phyloP scores from a whole-genome alignment of 2,113 vertebrate genomes.

The Urocitellus parryii region DNA sequence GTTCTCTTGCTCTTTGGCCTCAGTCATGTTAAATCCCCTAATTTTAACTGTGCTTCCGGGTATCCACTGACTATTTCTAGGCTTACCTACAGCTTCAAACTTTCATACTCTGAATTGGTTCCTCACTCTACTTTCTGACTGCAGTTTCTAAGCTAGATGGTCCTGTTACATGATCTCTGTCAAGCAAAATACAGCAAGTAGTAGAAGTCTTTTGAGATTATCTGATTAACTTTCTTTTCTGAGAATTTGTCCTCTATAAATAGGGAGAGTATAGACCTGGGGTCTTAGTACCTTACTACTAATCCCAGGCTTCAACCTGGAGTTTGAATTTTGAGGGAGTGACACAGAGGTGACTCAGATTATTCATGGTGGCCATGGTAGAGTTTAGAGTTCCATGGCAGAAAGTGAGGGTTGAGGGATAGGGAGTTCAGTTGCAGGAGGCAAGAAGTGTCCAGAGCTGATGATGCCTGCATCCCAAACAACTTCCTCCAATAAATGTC shows the following conservation, averaged over 20 bases:
- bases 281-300: background rate
- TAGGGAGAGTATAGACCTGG: background rate
- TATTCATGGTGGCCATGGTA: background rate
- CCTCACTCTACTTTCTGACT: constrained; percentile 6
- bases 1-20: constrained; percentile 10
- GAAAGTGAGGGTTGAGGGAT: background rate
- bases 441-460: background rate
- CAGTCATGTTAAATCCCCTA: background rate
- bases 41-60: background rate
- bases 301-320: background rate
- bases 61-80: background rate
- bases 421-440: background rate
- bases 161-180: background rate
- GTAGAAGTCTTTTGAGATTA: background rate
- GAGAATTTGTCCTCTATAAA: background rate
- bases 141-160: background rate
- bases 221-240: background rate
- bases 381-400: background rate
- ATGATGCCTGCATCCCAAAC: background rate
- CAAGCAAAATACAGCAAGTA: background rate
- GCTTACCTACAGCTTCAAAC: background rate
- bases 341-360: background rate
- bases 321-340: constrained; percentile 46
- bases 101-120: background rate
- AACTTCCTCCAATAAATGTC: constrained; percentile 30